Base-by-base conservation (phyloP, 2,888 invertebrate genomes). In the Nemapogon koenigi region DNA sequence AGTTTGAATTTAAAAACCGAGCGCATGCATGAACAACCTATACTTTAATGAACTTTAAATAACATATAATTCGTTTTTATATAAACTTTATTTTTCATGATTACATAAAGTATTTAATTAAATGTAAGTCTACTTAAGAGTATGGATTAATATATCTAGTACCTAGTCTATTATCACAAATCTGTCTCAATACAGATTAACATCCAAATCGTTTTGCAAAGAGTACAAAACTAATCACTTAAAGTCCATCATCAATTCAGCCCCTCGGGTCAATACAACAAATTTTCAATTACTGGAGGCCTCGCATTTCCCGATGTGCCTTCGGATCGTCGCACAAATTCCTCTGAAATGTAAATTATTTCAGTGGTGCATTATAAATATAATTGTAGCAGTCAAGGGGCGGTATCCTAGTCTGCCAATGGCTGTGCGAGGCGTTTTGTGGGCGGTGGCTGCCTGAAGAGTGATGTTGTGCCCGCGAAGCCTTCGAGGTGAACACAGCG, bases 341-440 rank as follows among this genome's bases (percentile, higher is more conserved):
- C 73, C 70, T 72, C 72, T 72, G 59, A 70, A 75, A 76, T 75
- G 75, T 76, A 76, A 78, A 76, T 76, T 76, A 76, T 76, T 73
- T 75, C 63, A 67, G 59, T 65, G 64, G 66, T 69, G 70, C 72
- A 75, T 75, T 75, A 76, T 78, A 76, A 78, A 76, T 75, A 76
- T 75, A 70, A 71, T 70, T 75, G 73, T 71, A 75, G 73, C 71
- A 69, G 65, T 66, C 58, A 47, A 57, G 62, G 68, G 76, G 39
- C 39, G 39, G 39, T 16, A 29, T 10, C 13, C 15, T 28, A 22
- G 10, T 28, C 28, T 18, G 14, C 76, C 76, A 76, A 76, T 76
- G 46, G 64, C 55, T 55, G 61, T 44, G 48, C 45, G 45, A 52
- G 41, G 44, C 41, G 55, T 49, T 45, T 49, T 53, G 57, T 62